Evolutionary conservation across 2,797 vertebrate species (phyloP).

Genomic region (Antennarius maculatus): DNA sequence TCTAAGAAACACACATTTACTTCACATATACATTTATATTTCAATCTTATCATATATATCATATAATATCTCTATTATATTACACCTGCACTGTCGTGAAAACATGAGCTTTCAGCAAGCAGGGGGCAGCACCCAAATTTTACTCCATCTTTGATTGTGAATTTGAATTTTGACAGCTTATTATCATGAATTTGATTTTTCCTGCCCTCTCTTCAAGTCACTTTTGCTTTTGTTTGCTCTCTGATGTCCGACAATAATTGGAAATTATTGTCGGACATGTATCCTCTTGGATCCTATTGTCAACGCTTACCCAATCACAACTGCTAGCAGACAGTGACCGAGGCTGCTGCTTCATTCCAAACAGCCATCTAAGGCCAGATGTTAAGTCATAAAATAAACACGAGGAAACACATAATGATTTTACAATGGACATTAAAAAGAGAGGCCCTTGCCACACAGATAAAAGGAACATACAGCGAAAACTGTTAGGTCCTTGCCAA

Average conservation of each 20-base stretch:
- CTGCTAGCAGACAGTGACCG: no score
- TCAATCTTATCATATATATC: no score
- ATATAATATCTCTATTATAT: no score
- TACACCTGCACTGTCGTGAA: neutral
- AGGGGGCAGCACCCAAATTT: neutral
- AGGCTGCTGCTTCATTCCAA: neutral
- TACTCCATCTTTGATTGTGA: neutral
- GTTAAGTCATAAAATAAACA: neutral
- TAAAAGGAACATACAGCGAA: neutral
- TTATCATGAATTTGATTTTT: accelerated
- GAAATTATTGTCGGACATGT: no score
- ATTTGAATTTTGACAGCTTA: neutral
- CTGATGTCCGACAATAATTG: no score
- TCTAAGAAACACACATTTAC: no score
- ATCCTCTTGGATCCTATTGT: no score
- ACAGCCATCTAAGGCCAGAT: accelerated
- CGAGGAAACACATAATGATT: neutral
- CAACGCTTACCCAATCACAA: no score
- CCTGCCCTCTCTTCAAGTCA: neutral
- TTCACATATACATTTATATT: no score
- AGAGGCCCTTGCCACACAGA: accelerated
- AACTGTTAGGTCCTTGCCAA: no score
- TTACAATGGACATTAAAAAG: neutral
- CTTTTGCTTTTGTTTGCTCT: neutral
- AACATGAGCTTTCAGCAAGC: neutral